phyloP scores from a whole-genome alignment of 1,140 invertebrate genomes.

The Myzus persicae region DNA sequence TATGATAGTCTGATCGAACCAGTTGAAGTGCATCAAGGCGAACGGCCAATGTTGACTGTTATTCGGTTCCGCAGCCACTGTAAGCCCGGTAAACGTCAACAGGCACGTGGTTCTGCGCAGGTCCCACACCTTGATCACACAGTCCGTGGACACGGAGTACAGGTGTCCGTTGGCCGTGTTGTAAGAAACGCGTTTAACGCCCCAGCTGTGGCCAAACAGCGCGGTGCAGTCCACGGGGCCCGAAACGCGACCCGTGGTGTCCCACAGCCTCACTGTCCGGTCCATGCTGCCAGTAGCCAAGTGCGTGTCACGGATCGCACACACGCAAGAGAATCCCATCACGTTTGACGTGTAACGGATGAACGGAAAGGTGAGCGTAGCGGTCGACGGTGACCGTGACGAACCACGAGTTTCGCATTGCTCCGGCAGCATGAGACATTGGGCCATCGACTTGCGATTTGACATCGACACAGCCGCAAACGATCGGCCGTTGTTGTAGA shows the following conservation, averaged over 20 bases:
- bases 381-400: too few relatives aligned
- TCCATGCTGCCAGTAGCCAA: slow-evolving; percentile 9
- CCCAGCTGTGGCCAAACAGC: background rate
- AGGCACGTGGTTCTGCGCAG: background rate
- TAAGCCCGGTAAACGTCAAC: background rate
- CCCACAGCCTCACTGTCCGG: background rate
- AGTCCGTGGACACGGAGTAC: background rate
- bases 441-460: background rate
- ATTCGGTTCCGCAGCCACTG: too few relatives aligned
- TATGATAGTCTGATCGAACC: background rate
- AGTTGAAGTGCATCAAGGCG: background rate
- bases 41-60: too few relatives aligned
- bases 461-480: background rate
- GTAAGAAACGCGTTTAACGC: background rate
- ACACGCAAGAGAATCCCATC: background rate
- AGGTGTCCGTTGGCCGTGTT: background rate
- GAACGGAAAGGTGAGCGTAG: too few relatives aligned
- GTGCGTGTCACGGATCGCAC: background rate
- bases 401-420: background rate
- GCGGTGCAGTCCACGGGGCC: background rate
- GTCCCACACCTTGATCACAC: slow-evolving; percentile 24
- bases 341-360: background rate
- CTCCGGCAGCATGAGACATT: background rate
- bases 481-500: background rate
- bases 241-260: background rate